A percentile compares a stretch with the other conserved stretches of the same genome.
These are phyloP conservation scores for Acronicta leporina DNA, from an alignment of 2,888 invertebrate species.

Conservation along the genomic window DNA sequence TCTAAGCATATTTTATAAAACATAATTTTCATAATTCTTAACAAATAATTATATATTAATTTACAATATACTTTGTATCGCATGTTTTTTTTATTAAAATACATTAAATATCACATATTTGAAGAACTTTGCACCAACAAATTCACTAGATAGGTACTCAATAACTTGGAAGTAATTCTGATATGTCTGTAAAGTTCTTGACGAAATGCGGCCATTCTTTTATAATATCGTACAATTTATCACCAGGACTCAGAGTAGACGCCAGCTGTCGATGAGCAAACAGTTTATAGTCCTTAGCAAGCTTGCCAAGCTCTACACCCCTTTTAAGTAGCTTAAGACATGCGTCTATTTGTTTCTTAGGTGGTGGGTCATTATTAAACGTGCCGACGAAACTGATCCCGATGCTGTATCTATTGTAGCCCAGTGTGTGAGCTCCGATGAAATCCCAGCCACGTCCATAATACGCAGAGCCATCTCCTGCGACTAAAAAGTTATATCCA, in stretches of 20 bases:
- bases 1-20: slow-evolving; percentile 13
- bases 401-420: slow-evolving; percentile 91
- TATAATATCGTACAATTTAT: slow-evolving; percentile 90
- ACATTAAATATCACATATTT: slow-evolving; percentile 8
- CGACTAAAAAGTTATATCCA: slow-evolving; percentile 93
- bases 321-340: slow-evolving; percentile 89
- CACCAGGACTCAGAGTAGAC: slow-evolving; percentile 92
- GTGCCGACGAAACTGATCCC: slow-evolving; percentile 93
- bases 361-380: slow-evolving; percentile 87
- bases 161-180: slow-evolving; percentile 70
- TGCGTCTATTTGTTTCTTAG: slow-evolving; percentile 88
- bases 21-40: neutral
- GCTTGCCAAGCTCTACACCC: slow-evolving; percentile 90
- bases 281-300: slow-evolving; percentile 90
- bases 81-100: neutral
- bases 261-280: slow-evolving; percentile 91
- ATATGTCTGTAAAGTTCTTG: slow-evolving; percentile 66
- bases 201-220: slow-evolving; percentile 92
- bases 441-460: slow-evolving; percentile 93
- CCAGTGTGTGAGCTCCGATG: slow-evolving; percentile 92
- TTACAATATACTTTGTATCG: slow-evolving; percentile 2
- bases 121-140: slow-evolving; percentile 6
- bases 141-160: slow-evolving; percentile 39
- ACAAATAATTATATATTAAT: slow-evolving; percentile 11
- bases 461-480: slow-evolving; percentile 93